Conservation (phyloP, 2,113 vertebrate genomes). For the Megaleporinus macrocephalus region DNA sequence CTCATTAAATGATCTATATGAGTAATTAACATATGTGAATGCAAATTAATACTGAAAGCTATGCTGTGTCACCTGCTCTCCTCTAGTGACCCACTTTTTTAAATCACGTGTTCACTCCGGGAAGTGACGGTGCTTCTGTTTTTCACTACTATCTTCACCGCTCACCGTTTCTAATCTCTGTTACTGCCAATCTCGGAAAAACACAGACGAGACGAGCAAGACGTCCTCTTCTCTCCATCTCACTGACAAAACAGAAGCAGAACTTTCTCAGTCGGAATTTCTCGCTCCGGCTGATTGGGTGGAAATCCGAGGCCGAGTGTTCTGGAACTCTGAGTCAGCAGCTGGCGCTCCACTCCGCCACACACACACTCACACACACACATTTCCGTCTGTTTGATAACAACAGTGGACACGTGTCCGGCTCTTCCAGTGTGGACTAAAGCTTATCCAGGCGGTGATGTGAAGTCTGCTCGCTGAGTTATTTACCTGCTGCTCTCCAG, state of each 20-base stretch:
- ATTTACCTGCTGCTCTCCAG: neutral
- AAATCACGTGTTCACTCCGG: too few species aligned
- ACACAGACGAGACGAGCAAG: neutral
- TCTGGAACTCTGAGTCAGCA: constrained; percentile 23
- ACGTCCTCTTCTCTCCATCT: neutral
- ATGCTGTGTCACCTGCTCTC: too few species aligned
- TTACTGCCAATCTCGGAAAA: neutral
- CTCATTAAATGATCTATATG: too few species aligned
- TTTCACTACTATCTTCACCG: neutral
- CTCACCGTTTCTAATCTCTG: neutral
- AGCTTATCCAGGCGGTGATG: neutral
- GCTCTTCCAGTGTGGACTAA: neutral
- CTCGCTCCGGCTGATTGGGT: constrained; percentile 16
- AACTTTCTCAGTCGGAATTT: neutral
- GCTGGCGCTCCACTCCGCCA: neutral
- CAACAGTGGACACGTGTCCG: neutral
- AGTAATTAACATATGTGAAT: too few species aligned
- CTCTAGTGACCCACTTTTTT: too few species aligned
- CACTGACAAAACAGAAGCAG: neutral
- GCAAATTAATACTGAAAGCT: too few species aligned
- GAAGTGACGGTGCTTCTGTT: too few species aligned
- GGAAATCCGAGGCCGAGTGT: neutral
- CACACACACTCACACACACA: neutral
- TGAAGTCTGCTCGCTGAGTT: neutral
- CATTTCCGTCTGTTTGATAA: neutral